Evolutionary conservation across 2,888 invertebrate species (phyloP).

Genomic region (Leucoma salicis): DNA sequence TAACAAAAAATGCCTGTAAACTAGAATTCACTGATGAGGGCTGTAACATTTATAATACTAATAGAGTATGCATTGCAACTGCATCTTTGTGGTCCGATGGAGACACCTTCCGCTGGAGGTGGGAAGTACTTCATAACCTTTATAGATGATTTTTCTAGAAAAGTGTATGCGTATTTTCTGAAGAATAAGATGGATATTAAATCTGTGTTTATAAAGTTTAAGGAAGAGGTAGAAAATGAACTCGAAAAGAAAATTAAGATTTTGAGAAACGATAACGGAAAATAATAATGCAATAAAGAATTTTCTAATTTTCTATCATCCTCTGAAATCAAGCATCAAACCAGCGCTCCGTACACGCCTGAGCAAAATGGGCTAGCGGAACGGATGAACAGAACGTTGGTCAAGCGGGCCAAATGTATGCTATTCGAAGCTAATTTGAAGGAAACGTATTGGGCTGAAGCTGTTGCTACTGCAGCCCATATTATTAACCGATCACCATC

Average conservation of each 20-base stretch:
- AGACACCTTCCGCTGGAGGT: not conserved
- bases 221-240: conserved; percentile 1
- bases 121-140: conserved; percentile 19
- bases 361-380: conserved; percentile 22
- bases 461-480: conserved; percentile 2
- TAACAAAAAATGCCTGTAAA: conserved; percentile 5
- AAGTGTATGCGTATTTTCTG: conserved; percentile 2
- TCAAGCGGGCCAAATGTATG: conserved; percentile 15
- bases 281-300: not conserved
- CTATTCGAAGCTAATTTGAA: conserved; percentile 9
- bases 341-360: conserved; percentile 14
- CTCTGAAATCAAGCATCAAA: conserved; percentile 14
- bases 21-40: conserved; percentile 5
- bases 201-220: conserved; percentile 14
- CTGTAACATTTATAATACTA: conserved; percentile 3
- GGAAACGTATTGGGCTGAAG: conserved; percentile 11
- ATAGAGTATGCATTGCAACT: not conserved
- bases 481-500: conserved; percentile 5
- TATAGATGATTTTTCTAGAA: conserved; percentile 7
- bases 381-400: conserved; percentile 14
- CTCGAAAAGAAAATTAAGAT: not conserved
- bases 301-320: not conserved
- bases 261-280: conserved; percentile 5
- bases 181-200: conserved; percentile 4
- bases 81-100: conserved; percentile 1